phyloP scores from a whole-genome alignment of 2,888 invertebrate species.

The Agonopterix alstromeriana region DNA sequence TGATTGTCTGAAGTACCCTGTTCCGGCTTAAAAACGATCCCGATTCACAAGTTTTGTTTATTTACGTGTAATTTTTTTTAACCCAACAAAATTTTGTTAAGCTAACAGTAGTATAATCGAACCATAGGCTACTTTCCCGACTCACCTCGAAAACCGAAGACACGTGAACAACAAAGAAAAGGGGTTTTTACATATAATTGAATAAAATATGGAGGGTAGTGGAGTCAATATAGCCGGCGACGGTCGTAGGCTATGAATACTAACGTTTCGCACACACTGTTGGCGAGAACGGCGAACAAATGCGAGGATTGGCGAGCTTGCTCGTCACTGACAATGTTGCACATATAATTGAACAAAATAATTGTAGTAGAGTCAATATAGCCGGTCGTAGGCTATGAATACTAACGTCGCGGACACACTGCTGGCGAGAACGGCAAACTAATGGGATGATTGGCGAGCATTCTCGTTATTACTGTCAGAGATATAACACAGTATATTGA shows the following conservation, averaged over 20 bases:
- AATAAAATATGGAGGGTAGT: slow-evolving; percentile 53
- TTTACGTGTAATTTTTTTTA: no score
- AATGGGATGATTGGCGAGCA: no score
- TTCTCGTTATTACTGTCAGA: no score
- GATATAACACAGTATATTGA: no score
- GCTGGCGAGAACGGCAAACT: background rate
- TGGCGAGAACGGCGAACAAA: background rate
- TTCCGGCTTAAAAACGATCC: no score
- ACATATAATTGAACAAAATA: slow-evolving; percentile 65
- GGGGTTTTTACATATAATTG: slow-evolving; percentile 57
- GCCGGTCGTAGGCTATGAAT: slow-evolving; percentile 22
- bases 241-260: slow-evolving; percentile 24
- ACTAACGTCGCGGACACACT: slow-evolving; percentile 14
- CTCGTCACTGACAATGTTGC: no score
- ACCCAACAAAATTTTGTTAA: no score
- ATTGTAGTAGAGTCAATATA: slow-evolving; percentile 35
- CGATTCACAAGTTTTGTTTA: no score
- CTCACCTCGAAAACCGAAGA: background rate
- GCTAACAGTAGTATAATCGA: no score
- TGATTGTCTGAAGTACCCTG: no score
- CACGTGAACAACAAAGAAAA: slow-evolving; percentile 16
- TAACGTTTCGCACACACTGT: slow-evolving; percentile 11
- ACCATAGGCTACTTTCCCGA: background rate
- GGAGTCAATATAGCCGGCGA: slow-evolving; percentile 27
- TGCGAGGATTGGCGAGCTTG: no score